These are phyloP conservation scores for Lonchura striata DNA, from an alignment of 2,113 vertebrate genomes.

Conservation along the genomic window DNA sequence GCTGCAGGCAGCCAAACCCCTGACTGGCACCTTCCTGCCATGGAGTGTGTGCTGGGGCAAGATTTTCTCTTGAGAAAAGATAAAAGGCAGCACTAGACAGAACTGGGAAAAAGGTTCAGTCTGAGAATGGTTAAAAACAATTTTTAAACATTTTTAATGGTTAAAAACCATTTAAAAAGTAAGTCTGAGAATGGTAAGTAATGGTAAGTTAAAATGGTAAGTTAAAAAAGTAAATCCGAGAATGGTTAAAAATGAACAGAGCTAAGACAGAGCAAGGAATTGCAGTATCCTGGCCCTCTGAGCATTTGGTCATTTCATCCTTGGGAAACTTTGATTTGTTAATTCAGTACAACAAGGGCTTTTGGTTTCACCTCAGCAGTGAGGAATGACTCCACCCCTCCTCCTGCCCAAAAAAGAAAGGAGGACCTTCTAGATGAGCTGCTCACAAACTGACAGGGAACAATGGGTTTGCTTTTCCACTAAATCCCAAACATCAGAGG, in stretches of 20 bases:
- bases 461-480: constrained; percentile 30
- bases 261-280: not conserved
- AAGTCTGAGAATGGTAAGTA: too few species aligned
- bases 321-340: not conserved
- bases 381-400: not conserved
- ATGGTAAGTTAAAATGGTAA: too few species aligned
- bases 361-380: not conserved
- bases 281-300: not conserved
- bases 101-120: not conserved
- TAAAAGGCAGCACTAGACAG: not conserved
- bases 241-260: not conserved
- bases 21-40: not conserved
- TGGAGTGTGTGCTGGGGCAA: not conserved
- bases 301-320: not conserved
- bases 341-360: not conserved
- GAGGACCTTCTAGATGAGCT: not conserved
- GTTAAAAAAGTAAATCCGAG: not conserved
- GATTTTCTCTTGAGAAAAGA: not conserved
- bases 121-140: not conserved
- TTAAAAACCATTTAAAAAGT: not conserved
- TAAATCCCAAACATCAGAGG: constrained; percentile 2
- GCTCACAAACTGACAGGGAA: not conserved
- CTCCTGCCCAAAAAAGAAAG: not conserved
- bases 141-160: too few species aligned
- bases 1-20: not conserved